Base-by-base conservation (phyloP, 2,113 vertebrate genomes). In the Nibea albiflora region DNA sequence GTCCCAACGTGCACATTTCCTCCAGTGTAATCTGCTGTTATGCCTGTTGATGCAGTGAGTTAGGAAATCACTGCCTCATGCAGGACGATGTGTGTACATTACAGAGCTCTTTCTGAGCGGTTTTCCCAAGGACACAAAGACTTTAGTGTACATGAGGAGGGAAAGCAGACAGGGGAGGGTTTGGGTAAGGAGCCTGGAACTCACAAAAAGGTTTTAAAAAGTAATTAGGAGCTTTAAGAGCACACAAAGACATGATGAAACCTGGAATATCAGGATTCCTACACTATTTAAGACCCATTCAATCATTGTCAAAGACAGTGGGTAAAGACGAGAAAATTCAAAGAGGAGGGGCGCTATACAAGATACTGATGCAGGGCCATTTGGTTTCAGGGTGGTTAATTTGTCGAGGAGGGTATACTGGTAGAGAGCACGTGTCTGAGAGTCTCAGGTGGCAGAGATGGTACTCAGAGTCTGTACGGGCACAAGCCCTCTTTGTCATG, bases 401-500 rank as follows among this genome's bases (percentile, higher is more conserved):
- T 72, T 63, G 47, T 50, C 68, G 61, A 63, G 60, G 57, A 60
- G 42, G 63, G 68, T 20, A 47, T 44, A n/a, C 22, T 68, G 65
- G 57, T 72, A 20, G 60, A 68, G 69, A 68, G 86, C 89, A 92
- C 35, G 54, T 92, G 90, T 80, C 73, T 67, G 46, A 58, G 76
- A 83, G 61, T 80, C 81, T 90, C 80, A 80, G 80, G 71, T 85
- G 53, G 83, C 81, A 81, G 44, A 76, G 68, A 85, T 50, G 78
- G 70, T 68, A 61, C 69, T 74, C 24, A 61, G 47, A 85, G 56
- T 60, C 66, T 49, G 62, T 46, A 47, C 60, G 82, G 31, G 75
- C 81, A 91, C 71, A 91, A 90, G 84, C 80, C 47, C 50, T 88
- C 89, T 91, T 94, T 90, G 87, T 94, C 77, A 90, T 52, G 73